Base-by-base conservation (phyloP, 2,113 vertebrate species). In the Oenanthe oenanthe region DNA sequence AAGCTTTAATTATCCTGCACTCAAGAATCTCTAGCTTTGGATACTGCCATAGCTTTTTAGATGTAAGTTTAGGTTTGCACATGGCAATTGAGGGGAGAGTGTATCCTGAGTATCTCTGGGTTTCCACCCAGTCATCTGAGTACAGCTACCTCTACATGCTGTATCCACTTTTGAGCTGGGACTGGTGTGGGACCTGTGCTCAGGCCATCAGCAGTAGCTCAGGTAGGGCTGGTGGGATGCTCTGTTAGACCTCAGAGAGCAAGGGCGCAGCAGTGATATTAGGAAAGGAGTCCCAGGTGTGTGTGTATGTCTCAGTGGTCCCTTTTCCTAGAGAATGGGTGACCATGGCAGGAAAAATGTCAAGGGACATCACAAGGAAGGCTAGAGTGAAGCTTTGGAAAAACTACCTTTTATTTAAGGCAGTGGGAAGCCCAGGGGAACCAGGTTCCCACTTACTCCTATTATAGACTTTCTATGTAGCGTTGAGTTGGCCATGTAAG, bases 91-190 rank as follows among this genome's bases (percentile, higher is more conserved):
- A 56, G 31, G 8, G 20, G 22, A 38, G 26, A 32, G 25, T 56
- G 16, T 53, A 17, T 66, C n/a, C 34, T 62, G 38, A 12, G 4
- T n/a, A 2, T 31, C 74, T 67, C 38, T 61, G 70, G 3, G 13
- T 88, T 51, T 62, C 48, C 25, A 12, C 8, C 20, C 7, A 1
- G 3, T 2, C 3, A 2, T 32, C 25, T 47, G 45, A 77, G 18
- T 24, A n/a, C 10, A 70, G 2, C 6, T 21, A 0, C 18, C 6
- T 9, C 26, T 38, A 25, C 9, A 5, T 0, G 3, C 7, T 47
- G 7, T 38, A 24, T 63, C 32, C 15, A 1, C 26, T 61, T 88
- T 15, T 72, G 31, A 21, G 11, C 74, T 43, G 88, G 65, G 19
- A 17, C 20, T 62, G 10, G 3, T 11, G 20, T 67, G 24, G 47